A percentile compares a stretch with the other conserved stretches of the same genome.
These are phyloP conservation scores for Remorina albescens DNA, from an alignment of 2,797 vertebrate genomes.

Conservation along the genomic window DNA sequence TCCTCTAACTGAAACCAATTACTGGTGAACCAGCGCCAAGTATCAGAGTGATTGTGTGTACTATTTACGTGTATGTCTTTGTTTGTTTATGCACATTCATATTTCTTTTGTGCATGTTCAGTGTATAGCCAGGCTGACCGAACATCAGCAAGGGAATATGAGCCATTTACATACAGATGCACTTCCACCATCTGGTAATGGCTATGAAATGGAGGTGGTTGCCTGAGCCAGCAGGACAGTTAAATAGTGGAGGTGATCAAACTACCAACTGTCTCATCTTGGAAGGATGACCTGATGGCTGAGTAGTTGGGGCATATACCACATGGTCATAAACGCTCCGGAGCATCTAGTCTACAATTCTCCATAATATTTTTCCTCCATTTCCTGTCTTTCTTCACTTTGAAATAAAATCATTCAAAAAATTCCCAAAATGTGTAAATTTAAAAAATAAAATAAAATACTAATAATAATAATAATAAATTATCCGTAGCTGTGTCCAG, in stretches of 20 bases:
- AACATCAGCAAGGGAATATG: conserved; percentile 49
- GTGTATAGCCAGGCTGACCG: conserved; percentile 21
- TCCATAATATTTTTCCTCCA: no score
- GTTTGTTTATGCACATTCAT: conserved; percentile 21
- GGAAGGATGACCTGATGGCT: no score
- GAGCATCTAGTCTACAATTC: no score
- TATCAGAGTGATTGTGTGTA: conserved; percentile 32
- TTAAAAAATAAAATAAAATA: no score
- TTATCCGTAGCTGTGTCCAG: conserved; percentile 30
- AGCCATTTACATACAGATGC: conserved; percentile 50
- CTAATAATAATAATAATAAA: no score
- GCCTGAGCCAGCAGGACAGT: conserved; percentile 46
- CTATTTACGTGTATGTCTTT: conserved; percentile 37
- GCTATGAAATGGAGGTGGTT: conserved; percentile 54
- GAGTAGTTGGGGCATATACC: no score
- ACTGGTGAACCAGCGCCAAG: conserved; percentile 52
- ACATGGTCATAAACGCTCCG: no score
- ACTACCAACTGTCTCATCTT: conserved; percentile 53
- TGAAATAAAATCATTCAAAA: no score
- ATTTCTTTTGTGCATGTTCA: conserved; percentile 36
- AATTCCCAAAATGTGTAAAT: no score
- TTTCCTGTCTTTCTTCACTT: no score
- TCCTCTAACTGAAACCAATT: conserved; percentile 77
- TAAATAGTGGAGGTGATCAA: conserved; percentile 61
- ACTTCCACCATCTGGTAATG: conserved; percentile 60